These are phyloP conservation scores for Caenorhabditis becei DNA, from an alignment of 2,888 invertebrate genomes.

Conservation along the genomic window DNA sequence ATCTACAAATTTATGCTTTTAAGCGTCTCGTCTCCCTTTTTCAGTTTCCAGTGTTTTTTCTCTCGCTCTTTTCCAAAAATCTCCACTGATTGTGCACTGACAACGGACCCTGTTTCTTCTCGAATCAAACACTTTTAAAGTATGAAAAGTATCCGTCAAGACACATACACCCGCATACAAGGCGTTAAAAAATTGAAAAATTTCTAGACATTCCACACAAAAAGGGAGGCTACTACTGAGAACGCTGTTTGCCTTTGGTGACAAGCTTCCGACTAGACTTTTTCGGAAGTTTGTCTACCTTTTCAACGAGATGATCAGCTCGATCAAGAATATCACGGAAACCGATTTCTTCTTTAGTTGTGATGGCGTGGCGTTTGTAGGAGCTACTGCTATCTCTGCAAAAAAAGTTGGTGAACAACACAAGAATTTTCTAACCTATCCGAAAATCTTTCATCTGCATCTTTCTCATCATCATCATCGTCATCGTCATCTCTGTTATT, in stretches of 20 bases:
- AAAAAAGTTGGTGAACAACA: not conserved
- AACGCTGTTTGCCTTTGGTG: conserved; percentile 46
- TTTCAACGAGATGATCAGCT: conserved; percentile 78
- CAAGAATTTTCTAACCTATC: conserved; percentile 15
- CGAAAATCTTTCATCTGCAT: conserved; percentile 16
- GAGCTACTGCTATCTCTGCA: conserved; percentile 62
- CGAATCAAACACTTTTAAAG: conserved; percentile 11
- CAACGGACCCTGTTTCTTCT: conserved; percentile 39
- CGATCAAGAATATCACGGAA: conserved; percentile 73
- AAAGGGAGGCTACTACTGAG: not conserved
- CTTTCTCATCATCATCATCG: conserved; percentile 55
- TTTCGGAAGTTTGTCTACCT: conserved; percentile 66
- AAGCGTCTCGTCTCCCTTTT: conserved; percentile 14
- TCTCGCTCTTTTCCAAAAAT: conserved; percentile 5
- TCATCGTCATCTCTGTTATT: conserved; percentile 48
- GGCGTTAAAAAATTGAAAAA: conserved; percentile 29
- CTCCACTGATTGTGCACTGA: conserved; percentile 5
- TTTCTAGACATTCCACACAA: not conserved
- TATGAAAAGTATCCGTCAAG: conserved; percentile 4
- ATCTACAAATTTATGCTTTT: not conserved
- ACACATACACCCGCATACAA: conserved; percentile 59
- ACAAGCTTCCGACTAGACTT: conserved; percentile 61
- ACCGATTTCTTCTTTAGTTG: conserved; percentile 77
- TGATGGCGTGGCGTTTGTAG: conserved; percentile 78
- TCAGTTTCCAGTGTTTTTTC: conserved; percentile 34